Evolutionary conservation across 1,140 invertebrate species (phyloP).

Genomic region (Oryctes rhinoceros): DNA sequence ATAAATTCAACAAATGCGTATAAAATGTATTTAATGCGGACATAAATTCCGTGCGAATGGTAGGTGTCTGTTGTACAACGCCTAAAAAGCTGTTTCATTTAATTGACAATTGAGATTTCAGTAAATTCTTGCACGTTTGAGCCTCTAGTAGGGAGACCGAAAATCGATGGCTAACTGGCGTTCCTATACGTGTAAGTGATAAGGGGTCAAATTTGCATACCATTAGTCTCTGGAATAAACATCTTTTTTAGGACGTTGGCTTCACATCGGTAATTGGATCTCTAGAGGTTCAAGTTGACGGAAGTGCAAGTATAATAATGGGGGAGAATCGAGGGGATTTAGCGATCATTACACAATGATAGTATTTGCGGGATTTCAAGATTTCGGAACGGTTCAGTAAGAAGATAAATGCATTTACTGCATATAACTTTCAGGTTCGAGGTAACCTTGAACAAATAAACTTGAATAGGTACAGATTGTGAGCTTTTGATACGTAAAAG

Average conservation of each 20-base stretch:
- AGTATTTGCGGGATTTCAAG: neutral
- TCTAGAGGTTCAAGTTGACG: neutral
- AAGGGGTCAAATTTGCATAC: slow-evolving; percentile 10
- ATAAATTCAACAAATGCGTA: too few relatives aligned
- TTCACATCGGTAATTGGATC: slow-evolving; percentile 3
- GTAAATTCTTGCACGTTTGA: neutral
- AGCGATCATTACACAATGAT: neutral
- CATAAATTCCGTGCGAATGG: neutral
- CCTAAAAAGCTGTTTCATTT: neutral
- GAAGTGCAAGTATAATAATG: neutral
- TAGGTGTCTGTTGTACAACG: neutral
- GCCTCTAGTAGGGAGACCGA: neutral
- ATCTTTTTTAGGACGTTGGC: neutral
- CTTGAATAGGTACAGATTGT: too few relatives aligned
- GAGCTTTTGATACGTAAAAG: too few relatives aligned
- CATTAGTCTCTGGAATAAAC: neutral
- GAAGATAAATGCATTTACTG: too few relatives aligned
- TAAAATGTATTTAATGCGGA: too few relatives aligned
- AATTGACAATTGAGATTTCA: neutral
- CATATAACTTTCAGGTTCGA: too few relatives aligned
- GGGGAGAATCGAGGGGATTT: neutral
- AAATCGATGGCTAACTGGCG: slow-evolving; percentile 1
- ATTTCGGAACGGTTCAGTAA: neutral
- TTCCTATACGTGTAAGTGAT: neutral
- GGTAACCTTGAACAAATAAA: too few relatives aligned